A percentile compares a stretch with the other conserved stretches of the same genome.
These are phyloP conservation scores for Dufourea novaeangliae DNA, from an alignment of 1,140 invertebrate species.

Conservation along the genomic window DNA sequence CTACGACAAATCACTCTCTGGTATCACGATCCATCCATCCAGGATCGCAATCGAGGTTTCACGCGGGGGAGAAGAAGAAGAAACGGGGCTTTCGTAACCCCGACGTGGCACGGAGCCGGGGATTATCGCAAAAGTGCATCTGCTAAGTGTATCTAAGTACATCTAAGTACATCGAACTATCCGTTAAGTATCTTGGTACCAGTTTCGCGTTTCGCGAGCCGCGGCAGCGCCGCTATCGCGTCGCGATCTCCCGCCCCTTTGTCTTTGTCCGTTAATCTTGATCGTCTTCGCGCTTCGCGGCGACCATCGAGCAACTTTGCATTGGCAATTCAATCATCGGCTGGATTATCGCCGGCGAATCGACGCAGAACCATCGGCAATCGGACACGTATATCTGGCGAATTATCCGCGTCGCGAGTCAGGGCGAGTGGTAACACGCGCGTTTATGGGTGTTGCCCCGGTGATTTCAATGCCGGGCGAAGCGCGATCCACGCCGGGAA, in stretches of 20 bases:
- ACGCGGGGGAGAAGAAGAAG: neutral
- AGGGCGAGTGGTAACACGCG: neutral
- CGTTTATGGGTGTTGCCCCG: neutral
- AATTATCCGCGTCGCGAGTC: neutral
- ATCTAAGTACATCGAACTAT: constrained; percentile 27
- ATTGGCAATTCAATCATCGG: constrained; percentile 14
- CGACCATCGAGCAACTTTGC: neutral
- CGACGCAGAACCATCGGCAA: neutral
- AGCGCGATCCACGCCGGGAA: neutral
- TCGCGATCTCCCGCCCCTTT: constrained; percentile 28
- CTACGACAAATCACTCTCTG: constrained; percentile 12
- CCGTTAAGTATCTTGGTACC: neutral
- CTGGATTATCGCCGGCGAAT: constrained; percentile 7
- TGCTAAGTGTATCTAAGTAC: constrained; percentile 13
- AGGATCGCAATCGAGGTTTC: neutral
- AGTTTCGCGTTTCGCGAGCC: constrained; percentile 30
- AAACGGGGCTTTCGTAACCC: constrained; percentile 39
- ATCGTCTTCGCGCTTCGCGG: constrained; percentile 17
- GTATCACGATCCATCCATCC: neutral
- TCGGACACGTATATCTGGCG: constrained; percentile 5
- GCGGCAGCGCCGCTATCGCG: too few relatives aligned
- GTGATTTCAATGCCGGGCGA: neutral
- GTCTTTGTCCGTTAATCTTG: constrained; percentile 53
- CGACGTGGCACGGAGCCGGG: neutral
- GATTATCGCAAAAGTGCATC: constrained; percentile 44